Percentiles rank a stretch among this genome's conserved stretches.
phyloP scores from a whole-genome alignment of 2,797 vertebrate species.

The Synanceia verrucosa region DNA sequence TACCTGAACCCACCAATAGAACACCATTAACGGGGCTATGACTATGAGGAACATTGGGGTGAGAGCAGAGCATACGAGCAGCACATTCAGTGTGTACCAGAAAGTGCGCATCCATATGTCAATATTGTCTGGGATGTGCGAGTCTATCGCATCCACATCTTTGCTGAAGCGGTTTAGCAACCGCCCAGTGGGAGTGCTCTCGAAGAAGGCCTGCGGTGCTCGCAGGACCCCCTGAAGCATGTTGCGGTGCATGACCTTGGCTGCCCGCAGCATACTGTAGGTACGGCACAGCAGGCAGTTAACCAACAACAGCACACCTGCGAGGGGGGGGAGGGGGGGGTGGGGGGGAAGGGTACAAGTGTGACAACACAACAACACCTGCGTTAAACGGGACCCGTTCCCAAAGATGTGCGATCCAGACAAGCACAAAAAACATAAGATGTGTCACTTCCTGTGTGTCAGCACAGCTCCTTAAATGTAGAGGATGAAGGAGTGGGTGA shows the following conservation, averaged over 20 bases:
- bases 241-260: conserved; percentile 78
- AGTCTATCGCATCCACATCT: conserved; percentile 86
- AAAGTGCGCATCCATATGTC: conserved; percentile 90
- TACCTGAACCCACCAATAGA: conserved; percentile 91
- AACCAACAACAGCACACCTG: conserved; percentile 84
- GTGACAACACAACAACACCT: conserved; percentile 64
- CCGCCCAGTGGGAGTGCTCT: conserved; percentile 84
- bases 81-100: conserved; percentile 88
- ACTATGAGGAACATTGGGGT: conserved; percentile 87
- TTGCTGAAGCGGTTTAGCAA: conserved; percentile 87
- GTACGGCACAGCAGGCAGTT: conserved; percentile 81
- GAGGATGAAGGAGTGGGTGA: not conserved
- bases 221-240: conserved; percentile 84
- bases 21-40: conserved; percentile 84
- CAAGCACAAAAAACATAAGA: conserved; percentile 9
- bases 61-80: conserved; percentile 87
- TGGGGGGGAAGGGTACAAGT: conserved; percentile 42
- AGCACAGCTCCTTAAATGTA: not conserved
- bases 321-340: conserved; percentile 45
- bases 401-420: not conserved
- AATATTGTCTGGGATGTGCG: conserved; percentile 84
- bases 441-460: not conserved
- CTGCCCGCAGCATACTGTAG: conserved; percentile 83
- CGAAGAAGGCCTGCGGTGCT: conserved; percentile 85
- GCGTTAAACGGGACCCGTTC: conserved; percentile 47